These are phyloP conservation scores for Lota lota DNA, from an alignment of 2,113 vertebrate species.

Conservation along the genomic window DNA sequence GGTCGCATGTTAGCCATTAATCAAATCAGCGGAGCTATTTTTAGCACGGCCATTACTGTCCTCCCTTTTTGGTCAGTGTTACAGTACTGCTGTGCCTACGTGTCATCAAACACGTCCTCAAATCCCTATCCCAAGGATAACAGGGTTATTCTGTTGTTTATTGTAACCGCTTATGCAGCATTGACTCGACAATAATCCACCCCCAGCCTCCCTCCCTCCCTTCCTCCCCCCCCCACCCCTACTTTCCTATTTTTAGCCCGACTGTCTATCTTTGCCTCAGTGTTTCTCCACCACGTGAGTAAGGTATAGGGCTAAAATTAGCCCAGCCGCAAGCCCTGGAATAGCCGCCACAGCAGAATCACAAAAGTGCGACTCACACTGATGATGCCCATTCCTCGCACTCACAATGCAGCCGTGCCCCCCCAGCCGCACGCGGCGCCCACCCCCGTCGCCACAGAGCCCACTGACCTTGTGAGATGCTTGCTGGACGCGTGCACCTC, in stretches of 20 bases:
- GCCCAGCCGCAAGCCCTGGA: slow-evolving; percentile 38
- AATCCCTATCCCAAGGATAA: no score
- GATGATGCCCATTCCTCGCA: no score
- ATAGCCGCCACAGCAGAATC: slow-evolving; percentile 38
- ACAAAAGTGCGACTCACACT: background rate
- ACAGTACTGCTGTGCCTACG: slow-evolving; percentile 12
- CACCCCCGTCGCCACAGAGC: background rate
- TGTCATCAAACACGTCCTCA: no score
- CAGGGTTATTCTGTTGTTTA: no score
- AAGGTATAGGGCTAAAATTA: slow-evolving; percentile 58
- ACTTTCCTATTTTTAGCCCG: slow-evolving; percentile 20
- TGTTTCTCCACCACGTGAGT: slow-evolving; percentile 13
- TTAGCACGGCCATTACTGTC: slow-evolving; percentile 27
- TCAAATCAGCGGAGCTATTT: slow-evolving; percentile 47
- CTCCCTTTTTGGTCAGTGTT: slow-evolving; percentile 42
- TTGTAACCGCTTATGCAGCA: background rate
- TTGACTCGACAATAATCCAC: slow-evolving; percentile 28
- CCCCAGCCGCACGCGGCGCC: background rate
- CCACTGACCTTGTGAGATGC: slow-evolving; percentile 93
- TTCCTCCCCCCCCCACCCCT: slow-evolving; percentile 16
- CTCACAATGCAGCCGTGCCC: background rate
- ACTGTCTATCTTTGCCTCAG: slow-evolving; percentile 63
- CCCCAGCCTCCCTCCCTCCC: slow-evolving; percentile 22
- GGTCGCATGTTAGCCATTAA: slow-evolving; percentile 38
- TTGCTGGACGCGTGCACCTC: slow-evolving; percentile 98